Evolutionary conservation across 2,888 invertebrate genomes (phyloP).

Genomic region (Sinopyrophorus schimmeli): DNA sequence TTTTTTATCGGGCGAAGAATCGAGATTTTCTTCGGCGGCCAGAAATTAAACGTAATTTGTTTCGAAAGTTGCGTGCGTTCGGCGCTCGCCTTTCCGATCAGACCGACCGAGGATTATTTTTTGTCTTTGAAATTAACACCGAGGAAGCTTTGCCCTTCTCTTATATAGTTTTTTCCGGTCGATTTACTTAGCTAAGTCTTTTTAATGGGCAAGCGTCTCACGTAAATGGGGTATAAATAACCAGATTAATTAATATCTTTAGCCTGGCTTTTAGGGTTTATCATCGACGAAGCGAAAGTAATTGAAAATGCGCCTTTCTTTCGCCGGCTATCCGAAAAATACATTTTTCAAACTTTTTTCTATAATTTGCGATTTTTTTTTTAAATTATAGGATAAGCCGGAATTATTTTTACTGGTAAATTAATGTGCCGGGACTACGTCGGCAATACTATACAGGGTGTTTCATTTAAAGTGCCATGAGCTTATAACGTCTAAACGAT

Average conservation of each 20-base stretch:
- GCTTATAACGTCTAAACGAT: no score
- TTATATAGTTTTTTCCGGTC: conserved; percentile 24
- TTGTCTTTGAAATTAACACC: no score
- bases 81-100: not conserved
- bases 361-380: no score
- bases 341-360: no score
- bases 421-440: no score
- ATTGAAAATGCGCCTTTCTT: conserved; percentile 17
- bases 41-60: no score
- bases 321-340: no score
- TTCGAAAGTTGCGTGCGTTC: no score
- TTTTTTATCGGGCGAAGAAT: conserved; percentile 3
- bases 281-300: conserved; percentile 13
- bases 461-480: no score
- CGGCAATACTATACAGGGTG: no score
- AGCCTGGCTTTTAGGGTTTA: conserved; percentile 12
- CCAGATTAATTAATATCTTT: conserved; percentile 28
- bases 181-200: conserved; percentile 28
- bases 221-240: conserved; percentile 30
- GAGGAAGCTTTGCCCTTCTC: conserved; percentile 1
- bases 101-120: no score
- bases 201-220: conserved; percentile 24
- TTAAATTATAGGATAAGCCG: no score
- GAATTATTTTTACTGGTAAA: conserved; percentile 2
- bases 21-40: conserved; percentile 1